Conservation (phyloP, 2,888 invertebrate genomes). For the Protophormia terraenovae region DNA sequence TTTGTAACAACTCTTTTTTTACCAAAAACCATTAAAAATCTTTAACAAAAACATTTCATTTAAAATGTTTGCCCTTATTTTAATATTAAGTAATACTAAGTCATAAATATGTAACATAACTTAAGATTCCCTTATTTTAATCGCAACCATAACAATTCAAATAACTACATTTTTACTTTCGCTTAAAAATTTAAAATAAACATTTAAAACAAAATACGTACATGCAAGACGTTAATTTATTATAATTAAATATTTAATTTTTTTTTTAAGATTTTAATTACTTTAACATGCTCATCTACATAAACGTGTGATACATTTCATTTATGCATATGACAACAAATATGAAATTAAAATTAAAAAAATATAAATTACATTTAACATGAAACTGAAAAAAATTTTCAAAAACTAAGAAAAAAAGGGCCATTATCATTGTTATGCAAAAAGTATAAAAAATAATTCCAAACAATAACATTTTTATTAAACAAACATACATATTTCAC, state of each 20-base stretch:
- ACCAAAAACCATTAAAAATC: too few species aligned
- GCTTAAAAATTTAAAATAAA: background rate
- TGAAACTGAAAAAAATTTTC: background rate
- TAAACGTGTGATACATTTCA: background rate
- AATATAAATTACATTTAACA: conserved; percentile 5
- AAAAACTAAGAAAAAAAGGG: background rate
- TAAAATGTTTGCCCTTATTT: too few species aligned
- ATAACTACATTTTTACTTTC: background rate
- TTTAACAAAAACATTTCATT: too few species aligned
- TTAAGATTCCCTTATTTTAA: too few species aligned
- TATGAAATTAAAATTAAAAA: background rate
- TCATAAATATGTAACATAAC: too few species aligned
- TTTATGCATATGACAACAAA: background rate
- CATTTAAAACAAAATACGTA: background rate
- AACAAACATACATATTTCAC: background rate
- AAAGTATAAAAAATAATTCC: background rate
- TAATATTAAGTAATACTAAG: too few species aligned
- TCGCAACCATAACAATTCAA: background rate
- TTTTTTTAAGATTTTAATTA: background rate
- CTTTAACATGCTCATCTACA: background rate
- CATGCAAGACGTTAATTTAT: background rate
- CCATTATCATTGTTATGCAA: conserved; percentile 33
- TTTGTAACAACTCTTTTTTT: too few species aligned
- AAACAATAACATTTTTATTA: background rate
- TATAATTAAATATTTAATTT: background rate